Evolutionary conservation across 2,113 vertebrate species (phyloP), one percentile per base, ranked within the genome.

Genomic region (Turdus rufiventris): DNA sequence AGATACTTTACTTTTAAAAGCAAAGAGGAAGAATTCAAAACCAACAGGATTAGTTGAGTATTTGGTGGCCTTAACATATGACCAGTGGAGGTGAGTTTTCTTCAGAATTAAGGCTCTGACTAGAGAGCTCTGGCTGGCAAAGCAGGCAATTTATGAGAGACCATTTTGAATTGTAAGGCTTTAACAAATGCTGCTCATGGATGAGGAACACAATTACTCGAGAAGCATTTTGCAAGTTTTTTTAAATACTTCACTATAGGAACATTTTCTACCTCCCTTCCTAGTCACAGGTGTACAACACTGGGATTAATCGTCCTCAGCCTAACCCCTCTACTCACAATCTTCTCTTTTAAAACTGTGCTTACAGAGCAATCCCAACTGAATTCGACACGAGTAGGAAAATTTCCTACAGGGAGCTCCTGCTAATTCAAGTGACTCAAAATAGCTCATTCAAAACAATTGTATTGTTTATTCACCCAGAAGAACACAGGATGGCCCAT

Each of bases 391-490:
- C 4, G 4, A 77, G 79, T 3, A 88, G 28, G 53, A 88, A 83
- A 72, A 66, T 81, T 78, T 84, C 94, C 92, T 91, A 34, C 36
- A 67, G 95, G 91, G 94, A 93, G n/a, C 53, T 94, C 18, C 63
- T 93, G 68, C n/a, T 95, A 94, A 86, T 93, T 96, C 88, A 84
- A 71, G 76, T 92, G 83, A 65, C 85, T 92, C 65, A 67, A 61
- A 96, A n/a, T 57, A 86, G 43, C 56, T 90, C 48, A 4, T 74
- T 92, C 92, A 47, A 93, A 95, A 96, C 91, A 95, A 89, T 67
- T 71, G 83, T 29, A 28, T n/a, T 77, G 91, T 86, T 96, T 92
- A 57, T 93, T 94, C 94, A 96, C 73, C 80, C 94, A 86, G 92
- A 95, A 95, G 79, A 91, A 81, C 72, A 91, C 61, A 72, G 0